Conservation (phyloP, 2,888 invertebrate species). For the Deilephila porcellus region DNA sequence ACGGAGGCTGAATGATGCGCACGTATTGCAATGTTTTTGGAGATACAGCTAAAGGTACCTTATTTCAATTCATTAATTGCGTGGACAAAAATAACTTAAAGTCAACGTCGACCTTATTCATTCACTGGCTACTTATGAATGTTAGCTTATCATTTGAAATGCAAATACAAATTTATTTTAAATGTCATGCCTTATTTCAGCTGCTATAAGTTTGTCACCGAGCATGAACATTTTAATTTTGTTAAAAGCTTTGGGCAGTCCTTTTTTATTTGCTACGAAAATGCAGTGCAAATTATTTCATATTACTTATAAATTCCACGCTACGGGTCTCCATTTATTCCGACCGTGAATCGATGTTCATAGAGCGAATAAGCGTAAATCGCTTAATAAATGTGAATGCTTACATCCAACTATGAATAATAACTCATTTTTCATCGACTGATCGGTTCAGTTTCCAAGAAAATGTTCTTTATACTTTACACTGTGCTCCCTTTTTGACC, state of each 20-base stretch:
- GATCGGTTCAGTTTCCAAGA: slow-evolving; percentile 59
- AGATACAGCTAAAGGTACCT: background rate
- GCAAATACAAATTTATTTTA: background rate
- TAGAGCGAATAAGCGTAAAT: background rate
- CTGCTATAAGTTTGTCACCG: background rate
- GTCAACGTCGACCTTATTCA: background rate
- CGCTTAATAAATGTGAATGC: background rate
- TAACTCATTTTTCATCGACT: slow-evolving; percentile 31
- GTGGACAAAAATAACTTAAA: background rate
- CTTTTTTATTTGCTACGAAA: background rate
- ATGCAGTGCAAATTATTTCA: background rate
- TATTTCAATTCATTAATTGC: background rate
- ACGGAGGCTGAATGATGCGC: no score
- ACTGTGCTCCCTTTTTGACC: slow-evolving; percentile 71
- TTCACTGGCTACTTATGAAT: background rate
- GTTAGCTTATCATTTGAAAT: background rate
- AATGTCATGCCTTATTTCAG: slow-evolving; percentile 3
- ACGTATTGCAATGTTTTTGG: no score
- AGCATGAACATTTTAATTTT: background rate
- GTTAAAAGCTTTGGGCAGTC: background rate
- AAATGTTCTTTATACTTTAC: slow-evolving; percentile 71
- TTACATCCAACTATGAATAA: slow-evolving; percentile 27
- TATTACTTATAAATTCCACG: slow-evolving; percentile 1
- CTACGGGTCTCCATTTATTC: slow-evolving; percentile 1
- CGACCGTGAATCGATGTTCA: background rate